phyloP scores from a whole-genome alignment of 2,888 invertebrate species.

The Dryobotodes eremita region DNA sequence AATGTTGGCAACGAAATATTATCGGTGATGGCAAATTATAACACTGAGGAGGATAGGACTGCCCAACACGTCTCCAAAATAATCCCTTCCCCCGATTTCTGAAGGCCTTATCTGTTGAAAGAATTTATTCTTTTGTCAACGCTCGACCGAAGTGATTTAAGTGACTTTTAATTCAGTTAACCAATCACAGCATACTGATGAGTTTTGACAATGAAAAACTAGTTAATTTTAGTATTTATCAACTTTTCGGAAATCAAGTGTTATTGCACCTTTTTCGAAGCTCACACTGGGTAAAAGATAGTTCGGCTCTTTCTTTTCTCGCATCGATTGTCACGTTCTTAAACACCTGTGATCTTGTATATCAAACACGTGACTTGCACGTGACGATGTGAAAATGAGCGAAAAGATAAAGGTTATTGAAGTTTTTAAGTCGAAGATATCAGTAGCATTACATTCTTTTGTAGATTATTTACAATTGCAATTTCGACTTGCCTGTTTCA shows the following conservation, averaged over 20 bases:
- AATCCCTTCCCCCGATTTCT: background rate
- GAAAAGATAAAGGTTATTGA: constrained; percentile 52
- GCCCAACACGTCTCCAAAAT: background rate
- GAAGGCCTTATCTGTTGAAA: background rate
- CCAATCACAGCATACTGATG: background rate
- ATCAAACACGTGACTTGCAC: constrained; percentile 40
- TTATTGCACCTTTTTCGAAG: too few relatives aligned
- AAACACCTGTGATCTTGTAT: constrained; percentile 45
- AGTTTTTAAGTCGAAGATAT: constrained; percentile 36
- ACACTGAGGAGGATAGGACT: background rate
- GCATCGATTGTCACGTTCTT: constrained; percentile 34
- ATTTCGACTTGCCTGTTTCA: background rate
- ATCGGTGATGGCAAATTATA: background rate
- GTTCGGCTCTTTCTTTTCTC: background rate
- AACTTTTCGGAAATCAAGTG: background rate
- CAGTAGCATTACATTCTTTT: constrained; percentile 22
- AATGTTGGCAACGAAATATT: background rate
- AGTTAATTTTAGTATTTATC: background rate
- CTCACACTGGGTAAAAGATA: background rate
- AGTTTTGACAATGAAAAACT: background rate
- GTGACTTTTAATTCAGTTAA: background rate
- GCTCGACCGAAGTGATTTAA: background rate
- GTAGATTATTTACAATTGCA: background rate
- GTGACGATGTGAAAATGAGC: constrained; percentile 52
- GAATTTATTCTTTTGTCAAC: background rate